Base-by-base conservation (phyloP, 37 sponge, comb jelly and placozoan species). In the Oscarella lobularis region DNA sequence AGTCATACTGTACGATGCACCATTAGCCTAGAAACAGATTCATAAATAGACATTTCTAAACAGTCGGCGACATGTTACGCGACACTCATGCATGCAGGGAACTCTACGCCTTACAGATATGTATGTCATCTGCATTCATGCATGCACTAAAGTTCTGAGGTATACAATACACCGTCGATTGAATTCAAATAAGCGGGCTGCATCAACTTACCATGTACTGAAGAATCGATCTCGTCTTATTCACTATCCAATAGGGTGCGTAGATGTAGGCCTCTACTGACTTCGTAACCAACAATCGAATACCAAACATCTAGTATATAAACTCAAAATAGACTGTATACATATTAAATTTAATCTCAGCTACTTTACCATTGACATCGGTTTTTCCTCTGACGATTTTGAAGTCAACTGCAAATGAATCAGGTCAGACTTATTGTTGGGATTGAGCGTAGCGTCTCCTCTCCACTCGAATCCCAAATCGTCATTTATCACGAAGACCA, bases 161-260 rank as follows among this genome's bases (percentile, higher is more conserved):
- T n/a, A n/a, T 27, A 9, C 60, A 48, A 48, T 20, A 9, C 9
- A 48, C 9, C 9, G 14, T 20, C 9, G 60, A 48, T 48, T 20
- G 20, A 20, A 27, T 9, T 48, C 60, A 48, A 48, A 27, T 27
- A 27, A 48, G 20, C 60, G 60, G 14, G 9, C 9, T 27, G 20
- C 60, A 48, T 20, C 60, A 48, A 20, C 73, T 75, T 2, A 89
- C 83, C 39, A 54, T 35, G 75, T 93, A 93, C 27, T 89, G 79
- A 33, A 93, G 70, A 38, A 54, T 70, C 14, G 86, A 65, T 0
- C 75, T 78, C 9, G 94, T 84, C 73, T 93, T 93, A 78, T 93
- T 93, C 73, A 89, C 68, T 73, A 93, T 78, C 94, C 94, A 93
- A 72, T 87, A 86, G 40, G 94, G 82, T 74, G 83, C 71, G 80